Percentiles rank a stretch among this genome's conserved stretches.
Evolutionary conservation across 2,888 invertebrate genomes (phyloP).

Genomic region (Platypus cylindrus): DNA sequence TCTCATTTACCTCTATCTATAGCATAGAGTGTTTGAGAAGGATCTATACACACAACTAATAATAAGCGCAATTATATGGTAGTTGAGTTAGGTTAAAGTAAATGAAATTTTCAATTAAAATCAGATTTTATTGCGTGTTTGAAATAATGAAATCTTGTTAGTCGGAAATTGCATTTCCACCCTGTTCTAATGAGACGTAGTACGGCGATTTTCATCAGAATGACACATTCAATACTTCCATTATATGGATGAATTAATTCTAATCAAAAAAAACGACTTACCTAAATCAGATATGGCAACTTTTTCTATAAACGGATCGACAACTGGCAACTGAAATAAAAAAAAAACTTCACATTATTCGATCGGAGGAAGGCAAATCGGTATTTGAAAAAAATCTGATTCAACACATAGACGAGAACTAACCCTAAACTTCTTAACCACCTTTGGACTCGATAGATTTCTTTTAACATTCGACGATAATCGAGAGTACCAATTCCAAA

Average conservation of each 20-base stretch:
- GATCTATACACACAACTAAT: no score
- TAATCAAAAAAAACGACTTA: conserved; percentile 37
- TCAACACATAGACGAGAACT: conserved; percentile 5
- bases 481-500: conserved; percentile 29
- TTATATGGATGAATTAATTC: not conserved
- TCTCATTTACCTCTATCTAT: no score
- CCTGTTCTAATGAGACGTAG: no score
- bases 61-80: no score
- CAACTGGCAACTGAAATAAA: conserved; percentile 71
- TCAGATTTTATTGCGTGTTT: no score
- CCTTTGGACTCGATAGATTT: conserved; percentile 26
- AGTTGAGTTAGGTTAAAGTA: no score
- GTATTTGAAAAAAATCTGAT: not conserved
- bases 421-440: conserved; percentile 20
- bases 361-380: no score
- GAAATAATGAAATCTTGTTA: no score
- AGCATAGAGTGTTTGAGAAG: no score
- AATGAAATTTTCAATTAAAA: no score
- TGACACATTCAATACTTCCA: conserved; percentile 1
- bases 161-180: no score
- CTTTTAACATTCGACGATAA: conserved; percentile 26
- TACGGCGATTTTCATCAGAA: no score
- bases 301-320: conserved; percentile 85
- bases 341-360: conserved; percentile 21
- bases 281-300: conserved; percentile 61